Conservation (phyloP, 1,140 invertebrate species). For the Campodea augens region DNA sequence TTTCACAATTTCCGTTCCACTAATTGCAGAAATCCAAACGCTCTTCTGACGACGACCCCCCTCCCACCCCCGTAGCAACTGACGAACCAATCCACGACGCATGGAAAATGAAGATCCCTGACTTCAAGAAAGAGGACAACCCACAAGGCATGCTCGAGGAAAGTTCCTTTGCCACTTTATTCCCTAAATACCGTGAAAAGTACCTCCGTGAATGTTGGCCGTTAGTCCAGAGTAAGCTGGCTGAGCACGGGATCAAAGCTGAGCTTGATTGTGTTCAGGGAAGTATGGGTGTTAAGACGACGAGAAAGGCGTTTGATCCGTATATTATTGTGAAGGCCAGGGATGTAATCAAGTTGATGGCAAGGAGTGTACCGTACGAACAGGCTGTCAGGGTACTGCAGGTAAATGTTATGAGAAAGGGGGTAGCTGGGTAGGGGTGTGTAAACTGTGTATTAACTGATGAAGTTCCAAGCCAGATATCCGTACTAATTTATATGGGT, state of each 20-base stretch:
- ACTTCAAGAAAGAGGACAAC: conserved; percentile 80
- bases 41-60: no score
- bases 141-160: conserved; percentile 57
- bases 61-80: no score
- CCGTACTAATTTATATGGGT: no score
- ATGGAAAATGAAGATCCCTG: conserved; percentile 73
- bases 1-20: no score
- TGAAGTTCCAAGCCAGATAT: no score
- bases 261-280: conserved; percentile 92
- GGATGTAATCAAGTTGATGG: conserved; percentile 87
- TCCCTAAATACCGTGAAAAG: conserved; percentile 87
- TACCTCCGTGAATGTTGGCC: conserved; percentile 95
- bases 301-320: conserved; percentile 96
- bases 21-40: no score
- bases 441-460: no score
- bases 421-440: no score
- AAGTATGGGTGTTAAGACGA: conserved; percentile 85
- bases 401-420: no score
- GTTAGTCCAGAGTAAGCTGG: conserved; percentile 67
- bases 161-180: conserved; percentile 59
- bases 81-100: conserved; percentile 61
- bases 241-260: conserved; percentile 57
- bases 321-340: conserved; percentile 92
- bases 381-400: conserved; percentile 65
- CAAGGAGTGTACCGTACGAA: conserved; percentile 91